phyloP scores from a whole-genome alignment of 2,113 vertebrate genomes.

The Plectropomus leopardus region DNA sequence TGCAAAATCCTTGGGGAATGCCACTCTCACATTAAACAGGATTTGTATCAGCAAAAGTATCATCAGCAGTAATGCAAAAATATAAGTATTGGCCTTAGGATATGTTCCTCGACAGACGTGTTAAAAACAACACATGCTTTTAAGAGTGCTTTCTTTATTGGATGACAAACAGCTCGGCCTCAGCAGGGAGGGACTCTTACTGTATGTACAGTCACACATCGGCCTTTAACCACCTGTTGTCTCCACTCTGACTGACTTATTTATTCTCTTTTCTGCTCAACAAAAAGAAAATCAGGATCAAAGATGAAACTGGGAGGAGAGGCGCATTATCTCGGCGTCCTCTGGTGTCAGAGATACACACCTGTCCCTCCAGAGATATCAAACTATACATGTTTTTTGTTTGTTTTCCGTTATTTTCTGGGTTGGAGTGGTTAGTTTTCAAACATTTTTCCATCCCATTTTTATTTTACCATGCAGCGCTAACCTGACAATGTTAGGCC shows the following conservation, averaged over 20 bases:
- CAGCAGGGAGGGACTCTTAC: constrained; percentile 44
- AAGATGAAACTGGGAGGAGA: constrained; percentile 5
- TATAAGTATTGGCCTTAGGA: neutral
- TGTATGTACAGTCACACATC: constrained; percentile 49
- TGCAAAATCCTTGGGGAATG: too few species aligned
- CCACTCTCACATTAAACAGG: too few species aligned
- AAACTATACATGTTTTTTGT: constrained; percentile 1
- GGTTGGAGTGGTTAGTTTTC: constrained; percentile 13
- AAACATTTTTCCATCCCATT: constrained; percentile 10
- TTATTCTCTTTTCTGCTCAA: constrained; percentile 49
- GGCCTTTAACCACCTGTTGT: constrained; percentile 20
- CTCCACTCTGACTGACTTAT: constrained; percentile 40
- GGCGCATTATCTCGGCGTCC: neutral
- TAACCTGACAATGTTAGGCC: constrained; percentile 49
- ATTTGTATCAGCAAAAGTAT: neutral
- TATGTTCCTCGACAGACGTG: too few species aligned
- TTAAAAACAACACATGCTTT: constrained; percentile 34
- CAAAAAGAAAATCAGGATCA: constrained; percentile 19
- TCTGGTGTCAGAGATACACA: too few species aligned
- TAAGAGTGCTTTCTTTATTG: constrained; percentile 13
- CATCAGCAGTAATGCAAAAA: too few species aligned
- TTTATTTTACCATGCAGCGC: constrained; percentile 66
- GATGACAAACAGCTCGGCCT: constrained; percentile 2
- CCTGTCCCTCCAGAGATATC: constrained; percentile 5
- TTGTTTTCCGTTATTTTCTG: neutral